Conservation (phyloP, 2,797 vertebrate genomes). For the Potorous gilbertii region DNA sequence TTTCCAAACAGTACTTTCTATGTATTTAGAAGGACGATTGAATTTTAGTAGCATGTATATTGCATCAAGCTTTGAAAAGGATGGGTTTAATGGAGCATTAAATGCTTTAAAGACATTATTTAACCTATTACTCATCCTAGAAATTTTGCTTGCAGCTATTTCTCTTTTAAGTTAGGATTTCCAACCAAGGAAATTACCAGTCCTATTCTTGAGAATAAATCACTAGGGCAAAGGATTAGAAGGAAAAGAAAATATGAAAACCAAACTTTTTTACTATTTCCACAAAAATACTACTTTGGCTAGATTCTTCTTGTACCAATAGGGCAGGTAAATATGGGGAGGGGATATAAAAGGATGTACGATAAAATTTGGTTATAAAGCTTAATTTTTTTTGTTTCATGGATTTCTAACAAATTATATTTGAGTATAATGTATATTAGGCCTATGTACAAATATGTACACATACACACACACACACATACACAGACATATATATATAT, state of each 20-base stretch:
- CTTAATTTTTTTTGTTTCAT: neutral
- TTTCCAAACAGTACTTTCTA: neutral
- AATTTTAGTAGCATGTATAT: neutral
- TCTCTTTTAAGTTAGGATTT: slow-evolving; percentile 2
- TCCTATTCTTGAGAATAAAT: neutral
- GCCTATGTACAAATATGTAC: too few species aligned
- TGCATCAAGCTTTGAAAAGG: neutral
- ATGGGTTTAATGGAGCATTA: neutral
- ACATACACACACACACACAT: too few species aligned
- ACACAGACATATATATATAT: neutral
- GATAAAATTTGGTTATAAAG: neutral
- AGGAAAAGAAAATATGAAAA: neutral
- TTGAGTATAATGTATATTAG: too few species aligned
- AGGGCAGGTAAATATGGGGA: neutral
- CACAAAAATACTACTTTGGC: neutral
- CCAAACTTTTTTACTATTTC: neutral
- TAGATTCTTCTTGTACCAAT: neutral
- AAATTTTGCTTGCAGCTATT: neutral
- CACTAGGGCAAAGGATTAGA: neutral
- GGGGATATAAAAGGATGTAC: neutral
- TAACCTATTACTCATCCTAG: neutral
- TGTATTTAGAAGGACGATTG: neutral
- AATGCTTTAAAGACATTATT: neutral
- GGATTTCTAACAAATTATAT: neutral
- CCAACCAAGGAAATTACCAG: neutral